A percentile compares a stretch with the other conserved stretches of the same genome.
phyloP scores from a whole-genome alignment of 2,888 invertebrate species.

The Cecidostiba fungosa region DNA sequence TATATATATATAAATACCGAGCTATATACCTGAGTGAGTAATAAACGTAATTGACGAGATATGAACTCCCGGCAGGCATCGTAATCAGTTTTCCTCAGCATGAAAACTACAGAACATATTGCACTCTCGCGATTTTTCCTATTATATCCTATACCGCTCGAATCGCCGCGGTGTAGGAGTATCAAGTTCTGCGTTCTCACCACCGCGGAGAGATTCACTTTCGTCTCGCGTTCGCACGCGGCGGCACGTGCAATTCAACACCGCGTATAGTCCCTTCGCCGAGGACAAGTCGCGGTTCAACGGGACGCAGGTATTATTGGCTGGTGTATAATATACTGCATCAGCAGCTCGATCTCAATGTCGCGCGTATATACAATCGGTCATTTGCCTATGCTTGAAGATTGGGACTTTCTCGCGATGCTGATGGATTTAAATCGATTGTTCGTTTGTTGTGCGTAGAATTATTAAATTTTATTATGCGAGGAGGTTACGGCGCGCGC shows the following conservation, averaged over 20 bases:
- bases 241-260: constrained; percentile 73
- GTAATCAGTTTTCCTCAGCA: neutral
- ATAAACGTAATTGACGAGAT: constrained; percentile 1
- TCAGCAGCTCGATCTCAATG: constrained; percentile 48
- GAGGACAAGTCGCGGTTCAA: constrained; percentile 74
- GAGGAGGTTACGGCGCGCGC: neutral
- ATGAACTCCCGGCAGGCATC: neutral
- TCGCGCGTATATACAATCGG: neutral
- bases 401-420: neutral
- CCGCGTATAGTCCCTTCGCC: constrained; percentile 64
- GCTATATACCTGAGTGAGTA: neutral
- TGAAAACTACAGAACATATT: neutral
- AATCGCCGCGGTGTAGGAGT: constrained; percentile 31
- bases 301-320: constrained; percentile 61
- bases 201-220: constrained; percentile 71
- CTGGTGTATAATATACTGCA: constrained; percentile 49
- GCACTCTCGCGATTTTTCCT: neutral
- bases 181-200: constrained; percentile 62
- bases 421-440: neutral
- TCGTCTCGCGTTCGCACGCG: constrained; percentile 71
- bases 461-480: constrained; percentile 26
- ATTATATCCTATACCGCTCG: neutral
- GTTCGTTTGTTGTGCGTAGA: neutral
- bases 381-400: neutral
- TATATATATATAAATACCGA: too few species aligned